Evolutionary conservation across 2,113 vertebrate genomes (phyloP).

Genomic region (Antechinus flavipes): DNA sequence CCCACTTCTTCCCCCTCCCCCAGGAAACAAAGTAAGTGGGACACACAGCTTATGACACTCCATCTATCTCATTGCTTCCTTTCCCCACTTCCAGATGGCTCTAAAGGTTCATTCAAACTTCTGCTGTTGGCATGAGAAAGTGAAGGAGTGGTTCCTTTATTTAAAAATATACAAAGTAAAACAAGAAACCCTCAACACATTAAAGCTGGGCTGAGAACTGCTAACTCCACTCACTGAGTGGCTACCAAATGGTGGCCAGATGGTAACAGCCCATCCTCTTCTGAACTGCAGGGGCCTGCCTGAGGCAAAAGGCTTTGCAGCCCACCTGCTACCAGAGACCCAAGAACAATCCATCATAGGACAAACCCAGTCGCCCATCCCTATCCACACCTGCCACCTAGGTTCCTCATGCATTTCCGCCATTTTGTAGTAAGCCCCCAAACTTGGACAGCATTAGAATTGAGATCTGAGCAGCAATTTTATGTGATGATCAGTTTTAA

Average conservation of each 20-base stretch:
- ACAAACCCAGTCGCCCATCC: background rate
- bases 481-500: no score
- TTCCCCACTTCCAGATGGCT: background rate
- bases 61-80: background rate
- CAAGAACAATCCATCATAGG: background rate
- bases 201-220: background rate
- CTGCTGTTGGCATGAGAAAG: background rate
- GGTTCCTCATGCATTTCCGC: background rate
- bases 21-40: background rate
- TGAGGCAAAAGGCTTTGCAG: background rate
- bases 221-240: background rate
- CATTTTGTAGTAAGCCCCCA: background rate
- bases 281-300: constrained; percentile 2
- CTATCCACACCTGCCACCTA: background rate
- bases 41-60: background rate
- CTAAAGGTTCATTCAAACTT: background rate
- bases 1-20: no score
- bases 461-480: background rate
- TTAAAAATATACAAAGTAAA: constrained; percentile 7
- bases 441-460: background rate
- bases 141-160: background rate
- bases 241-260: background rate
- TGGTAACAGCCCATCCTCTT: background rate
- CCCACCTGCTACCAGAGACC: background rate
- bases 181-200: background rate